These are phyloP conservation scores for Ctenodactylus gundi DNA, from an alignment of 2,113 vertebrate species.

Conservation along the genomic window DNA sequence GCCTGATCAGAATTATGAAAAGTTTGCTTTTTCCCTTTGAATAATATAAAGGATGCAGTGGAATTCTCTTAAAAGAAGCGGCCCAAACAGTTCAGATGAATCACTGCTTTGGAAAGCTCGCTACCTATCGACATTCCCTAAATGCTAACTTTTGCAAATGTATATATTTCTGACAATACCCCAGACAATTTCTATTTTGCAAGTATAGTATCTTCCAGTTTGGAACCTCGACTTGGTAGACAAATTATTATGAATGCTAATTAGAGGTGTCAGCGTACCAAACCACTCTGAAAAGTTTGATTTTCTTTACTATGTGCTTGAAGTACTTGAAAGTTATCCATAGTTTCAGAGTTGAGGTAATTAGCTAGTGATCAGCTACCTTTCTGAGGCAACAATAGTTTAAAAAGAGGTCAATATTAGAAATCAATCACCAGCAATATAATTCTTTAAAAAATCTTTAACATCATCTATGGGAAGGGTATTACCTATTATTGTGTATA, in stretches of 20 bases:
- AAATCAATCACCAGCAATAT: not conserved
- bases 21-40: slow-evolving; percentile 16
- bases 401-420: not conserved
- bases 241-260: not conserved
- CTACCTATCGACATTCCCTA: not conserved
- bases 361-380: not conserved
- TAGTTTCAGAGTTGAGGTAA: not conserved
- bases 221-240: not conserved
- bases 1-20: slow-evolving; percentile 58
- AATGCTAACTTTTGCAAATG: slow-evolving; percentile 27
- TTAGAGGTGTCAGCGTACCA: not conserved
- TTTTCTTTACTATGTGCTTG: not conserved
- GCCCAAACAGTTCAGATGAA: not conserved
- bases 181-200: not conserved
- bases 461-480: not conserved
- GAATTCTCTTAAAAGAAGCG: slow-evolving; percentile 19
- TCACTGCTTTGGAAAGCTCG: not conserved
- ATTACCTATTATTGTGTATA: not conserved
- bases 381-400: not conserved
- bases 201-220: not conserved
- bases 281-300: not conserved
- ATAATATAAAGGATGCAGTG: not conserved
- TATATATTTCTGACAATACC: not conserved
- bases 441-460: not conserved
- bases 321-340: not conserved